Base-by-base conservation (phyloP, 1,140 invertebrate genomes). In the Drosophila nigromelanica region DNA sequence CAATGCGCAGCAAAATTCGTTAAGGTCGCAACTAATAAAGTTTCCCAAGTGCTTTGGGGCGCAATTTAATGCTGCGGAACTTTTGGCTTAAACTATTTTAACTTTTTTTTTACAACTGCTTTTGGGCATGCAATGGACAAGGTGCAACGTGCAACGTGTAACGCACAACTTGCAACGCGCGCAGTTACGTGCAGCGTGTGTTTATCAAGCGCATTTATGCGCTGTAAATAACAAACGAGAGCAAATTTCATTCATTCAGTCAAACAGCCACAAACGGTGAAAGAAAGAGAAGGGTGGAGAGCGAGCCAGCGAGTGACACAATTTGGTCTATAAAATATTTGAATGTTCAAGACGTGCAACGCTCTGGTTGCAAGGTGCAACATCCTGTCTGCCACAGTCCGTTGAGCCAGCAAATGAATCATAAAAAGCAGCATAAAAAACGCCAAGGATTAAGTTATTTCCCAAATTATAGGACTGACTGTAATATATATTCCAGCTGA, bases 151-250 rank as follows among this genome's bases (percentile, higher is more conserved):
- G 37, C 56, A 69, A 48, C 66, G 48, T 48, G 72, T 67, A 76
- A 73, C 73, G 78, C 62, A 47, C 68, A 70, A 68, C 73, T 48
- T 47, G 56, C 58, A 62, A 45, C 40, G 68, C 45, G 40, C 33
- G 33, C 8, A 35, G 33, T 66, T 60, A 76, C 70, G 56, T 83
- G 80, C 62, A 71, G 67, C 80, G 80, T 80, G 80, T 81, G 78
- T 78, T 86, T 87, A 87, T 87, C 78, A 86, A 81, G 82, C 78
- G 75, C 78, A 81, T 86, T 87, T 86, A 87, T 78, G 82, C 71
- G 82, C 71, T 81, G 78, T 82, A 78, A 87, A 86, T 82, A 87
- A 86, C 76, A 80, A 71, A 78, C 66, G 68, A 69, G n/a, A 71
- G 71, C 61, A 80, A 76, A 76, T 77, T 79, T 78, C 72, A 51